These are phyloP conservation scores for Nylanderia fulva DNA, from an alignment of 1,140 invertebrate genomes.

Conservation along the genomic window DNA sequence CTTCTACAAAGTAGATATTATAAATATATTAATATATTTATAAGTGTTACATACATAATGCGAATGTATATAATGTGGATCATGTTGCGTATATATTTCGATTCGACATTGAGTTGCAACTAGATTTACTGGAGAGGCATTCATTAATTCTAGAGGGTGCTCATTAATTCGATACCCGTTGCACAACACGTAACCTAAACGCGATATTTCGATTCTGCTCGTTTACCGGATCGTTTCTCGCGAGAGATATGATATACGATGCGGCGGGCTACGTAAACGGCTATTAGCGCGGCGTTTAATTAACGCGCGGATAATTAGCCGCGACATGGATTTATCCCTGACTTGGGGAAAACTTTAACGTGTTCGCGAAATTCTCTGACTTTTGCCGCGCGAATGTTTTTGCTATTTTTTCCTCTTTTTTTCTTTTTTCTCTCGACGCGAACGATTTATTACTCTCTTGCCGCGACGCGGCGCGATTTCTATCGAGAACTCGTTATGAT, in stretches of 20 bases:
- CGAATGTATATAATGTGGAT: background rate
- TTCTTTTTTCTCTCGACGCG: background rate
- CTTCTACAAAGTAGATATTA: no score
- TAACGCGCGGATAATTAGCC: slow-evolving; percentile 38
- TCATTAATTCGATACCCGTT: background rate
- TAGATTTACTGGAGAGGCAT: slow-evolving; percentile 21
- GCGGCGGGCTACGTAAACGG: slow-evolving; percentile 5
- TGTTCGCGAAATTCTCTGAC: slow-evolving; percentile 4
- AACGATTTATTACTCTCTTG: slow-evolving; percentile 47
- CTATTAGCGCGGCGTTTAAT: slow-evolving; percentile 40
- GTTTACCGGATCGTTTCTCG: slow-evolving; percentile 22
- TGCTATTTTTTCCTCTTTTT: background rate
- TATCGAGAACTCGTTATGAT: slow-evolving; percentile 56
- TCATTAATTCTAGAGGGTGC: slow-evolving; percentile 6
- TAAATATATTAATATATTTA: no score
- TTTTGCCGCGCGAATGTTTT: background rate
- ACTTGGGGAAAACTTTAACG: background rate
- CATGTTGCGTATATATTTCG: background rate
- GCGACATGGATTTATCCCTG: slow-evolving; percentile 37
- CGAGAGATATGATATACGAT: slow-evolving; percentile 18
- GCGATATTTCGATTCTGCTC: slow-evolving; percentile 13
- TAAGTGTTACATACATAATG: no score
- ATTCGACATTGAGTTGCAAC: background rate
- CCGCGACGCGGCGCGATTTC: slow-evolving; percentile 41
- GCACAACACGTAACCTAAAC: background rate